A percentile compares a stretch with the other conserved stretches of the same genome.
These are phyloP conservation scores for Thamnophis sirtalis DNA, from an alignment of 2,113 vertebrate species.

Conservation along the genomic window DNA sequence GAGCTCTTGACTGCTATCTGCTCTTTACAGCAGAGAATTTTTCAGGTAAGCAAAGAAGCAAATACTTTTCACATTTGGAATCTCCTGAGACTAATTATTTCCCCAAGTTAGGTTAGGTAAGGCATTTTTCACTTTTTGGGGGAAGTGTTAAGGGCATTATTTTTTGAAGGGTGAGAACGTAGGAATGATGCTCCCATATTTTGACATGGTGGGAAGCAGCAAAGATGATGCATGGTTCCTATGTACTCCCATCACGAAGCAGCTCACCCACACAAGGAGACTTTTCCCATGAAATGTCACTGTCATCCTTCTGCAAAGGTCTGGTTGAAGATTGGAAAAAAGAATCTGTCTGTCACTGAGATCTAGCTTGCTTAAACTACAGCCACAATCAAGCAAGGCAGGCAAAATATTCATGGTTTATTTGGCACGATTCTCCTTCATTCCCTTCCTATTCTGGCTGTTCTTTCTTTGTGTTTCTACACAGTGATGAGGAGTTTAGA, in stretches of 20 bases:
- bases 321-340: background rate
- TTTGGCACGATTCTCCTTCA: background rate
- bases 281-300: background rate
- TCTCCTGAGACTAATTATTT: conserved; percentile 4
- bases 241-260: background rate
- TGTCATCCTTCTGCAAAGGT: background rate
- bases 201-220: background rate
- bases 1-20: background rate
- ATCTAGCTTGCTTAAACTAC: background rate
- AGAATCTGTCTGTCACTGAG: background rate
- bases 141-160: background rate
- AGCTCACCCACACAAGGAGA: background rate
- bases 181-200: background rate
- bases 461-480: background rate
- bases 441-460: background rate
- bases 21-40: background rate
- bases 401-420: background rate
- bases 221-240: background rate
- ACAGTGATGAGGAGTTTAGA: background rate
- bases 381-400: background rate
- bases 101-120: background rate
- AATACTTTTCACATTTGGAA: background rate
- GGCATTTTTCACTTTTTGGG: background rate
- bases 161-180: background rate
- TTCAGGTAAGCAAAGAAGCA: background rate